Base-by-base conservation (phyloP, 92 coral and sea anemone genomes). In the Siderastrea radians region DNA sequence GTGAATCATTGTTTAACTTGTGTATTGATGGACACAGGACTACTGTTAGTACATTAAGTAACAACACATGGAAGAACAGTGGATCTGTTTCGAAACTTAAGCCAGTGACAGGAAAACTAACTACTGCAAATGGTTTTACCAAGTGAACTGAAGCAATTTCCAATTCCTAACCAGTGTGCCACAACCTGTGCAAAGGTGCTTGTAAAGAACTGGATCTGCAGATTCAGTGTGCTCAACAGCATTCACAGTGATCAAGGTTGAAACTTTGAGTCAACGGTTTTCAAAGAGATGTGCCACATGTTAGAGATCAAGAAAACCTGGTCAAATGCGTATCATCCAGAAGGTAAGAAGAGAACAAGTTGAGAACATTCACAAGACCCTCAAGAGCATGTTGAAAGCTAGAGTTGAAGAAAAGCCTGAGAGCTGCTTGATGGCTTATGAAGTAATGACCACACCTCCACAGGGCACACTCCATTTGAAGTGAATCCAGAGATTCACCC, bases 131-230 rank as follows among this genome's bases (percentile, higher is more conserved):
- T 84, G 93, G 68, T 11, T 87, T 87, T 67, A 77, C 90, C 1
- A 92, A 88, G 82, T 92, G 93, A 93, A 86, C 84, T 44, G 91
- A 92, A 55, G 93, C 86, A 6, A 26, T 89, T 55, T 71, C 77
- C 91, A 44, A 57, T 92, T 58, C 81, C 71, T 1, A 89, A 89
- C 77, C 93, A 80, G 68, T 58, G 80, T 17, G 93, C 93, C 10
- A 77, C 44, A 43, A 77, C 90, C 1, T 68, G 81, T 75, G 93
- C 95, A 52, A 79, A 19, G 65, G 79, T 77, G 64, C 26, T 84
- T 2, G 72, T 88, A 51, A 74, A 46, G 7, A 83, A 86, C 13
- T 92, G 92, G 95, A 73, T 92, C 0, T 83, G 78, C 19, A 17
- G 79, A 17, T 92, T 74, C 44, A 92, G 90, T 1, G 89, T 88